phyloP scores from a whole-genome alignment of 1,140 invertebrate species.

The Teleogryllus occipitalis region DNA sequence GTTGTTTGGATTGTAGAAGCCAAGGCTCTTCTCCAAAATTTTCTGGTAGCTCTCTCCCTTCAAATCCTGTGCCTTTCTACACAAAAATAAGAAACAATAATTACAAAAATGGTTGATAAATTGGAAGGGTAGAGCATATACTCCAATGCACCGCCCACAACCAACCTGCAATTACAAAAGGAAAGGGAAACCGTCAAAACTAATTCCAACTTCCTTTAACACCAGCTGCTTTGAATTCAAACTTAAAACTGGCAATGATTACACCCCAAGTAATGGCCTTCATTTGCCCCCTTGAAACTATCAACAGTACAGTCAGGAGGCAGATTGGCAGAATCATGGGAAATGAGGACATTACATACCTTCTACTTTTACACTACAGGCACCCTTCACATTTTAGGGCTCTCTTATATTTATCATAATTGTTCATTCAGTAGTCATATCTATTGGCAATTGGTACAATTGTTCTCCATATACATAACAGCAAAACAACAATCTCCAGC shows the following conservation, averaged over 20 bases:
- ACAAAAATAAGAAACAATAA: constrained; percentile 24
- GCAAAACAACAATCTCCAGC: background rate
- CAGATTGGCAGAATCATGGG: background rate
- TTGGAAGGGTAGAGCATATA: background rate
- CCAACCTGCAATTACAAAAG: background rate
- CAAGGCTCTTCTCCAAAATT: constrained; percentile 71
- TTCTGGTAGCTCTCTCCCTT: constrained; percentile 74
- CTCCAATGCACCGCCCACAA: background rate
- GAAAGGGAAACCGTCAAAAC: background rate
- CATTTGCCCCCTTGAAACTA: constrained; percentile 1
- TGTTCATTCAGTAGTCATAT: background rate
- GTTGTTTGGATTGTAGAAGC: constrained; percentile 85
- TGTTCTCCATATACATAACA: background rate
- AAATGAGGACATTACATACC: background rate
- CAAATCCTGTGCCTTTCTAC: constrained; percentile 67
- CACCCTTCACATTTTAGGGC: background rate
- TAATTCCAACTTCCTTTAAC: background rate
- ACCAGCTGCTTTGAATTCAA: background rate
- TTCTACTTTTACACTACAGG: background rate
- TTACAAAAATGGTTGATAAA: background rate
- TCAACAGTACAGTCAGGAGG: constrained; percentile 2
- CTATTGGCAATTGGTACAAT: background rate
- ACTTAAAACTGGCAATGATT: background rate
- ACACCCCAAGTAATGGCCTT: background rate
- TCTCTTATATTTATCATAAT: background rate